phyloP scores from a whole-genome alignment of 2,797 vertebrate species.

The Xenops minutus region DNA sequence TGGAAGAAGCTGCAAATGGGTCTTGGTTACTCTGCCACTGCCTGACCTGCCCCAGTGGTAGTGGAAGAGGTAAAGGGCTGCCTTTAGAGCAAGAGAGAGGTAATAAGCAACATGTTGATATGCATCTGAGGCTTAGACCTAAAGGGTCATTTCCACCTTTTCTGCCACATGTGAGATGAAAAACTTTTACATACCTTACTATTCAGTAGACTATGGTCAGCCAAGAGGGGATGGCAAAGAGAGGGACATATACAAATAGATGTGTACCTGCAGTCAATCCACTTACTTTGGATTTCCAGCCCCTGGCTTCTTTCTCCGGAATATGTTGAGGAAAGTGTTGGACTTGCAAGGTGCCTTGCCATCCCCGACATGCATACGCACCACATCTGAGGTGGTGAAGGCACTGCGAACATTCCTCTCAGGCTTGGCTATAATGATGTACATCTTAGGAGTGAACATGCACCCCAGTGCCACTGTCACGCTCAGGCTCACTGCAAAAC shows the following conservation, averaged over 20 bases:
- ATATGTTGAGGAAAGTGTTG: slow-evolving; percentile 95
- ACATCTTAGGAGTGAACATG: slow-evolving; percentile 99
- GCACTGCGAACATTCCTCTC: slow-evolving; percentile 98
- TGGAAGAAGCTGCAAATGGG: background rate
- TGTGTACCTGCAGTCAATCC: background rate
- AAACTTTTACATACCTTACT: slow-evolving; percentile 37
- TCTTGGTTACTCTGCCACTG: background rate
- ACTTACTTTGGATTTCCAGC: slow-evolving; percentile 94
- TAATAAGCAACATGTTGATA: background rate
- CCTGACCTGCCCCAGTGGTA: background rate
- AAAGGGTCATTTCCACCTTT: background rate
- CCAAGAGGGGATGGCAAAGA: background rate
- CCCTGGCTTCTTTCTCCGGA: slow-evolving; percentile 93
- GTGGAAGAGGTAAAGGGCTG: background rate
- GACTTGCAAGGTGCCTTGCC: slow-evolving; percentile 91
- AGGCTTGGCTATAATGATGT: slow-evolving; percentile 98
- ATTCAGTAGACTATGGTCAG: background rate
- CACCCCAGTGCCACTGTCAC: slow-evolving; percentile 96
- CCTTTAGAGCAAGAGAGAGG: background rate
- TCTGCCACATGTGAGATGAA: background rate
- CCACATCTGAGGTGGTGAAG: slow-evolving; percentile 98
- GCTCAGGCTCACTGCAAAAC: slow-evolving; percentile 97
- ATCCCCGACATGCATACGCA: slow-evolving; percentile 98
- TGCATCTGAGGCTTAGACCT: background rate
- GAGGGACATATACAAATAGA: background rate